Evolutionary conservation across 2,113 vertebrate species (phyloP).

Genomic region (Leptobrachium ailaonicum): DNA sequence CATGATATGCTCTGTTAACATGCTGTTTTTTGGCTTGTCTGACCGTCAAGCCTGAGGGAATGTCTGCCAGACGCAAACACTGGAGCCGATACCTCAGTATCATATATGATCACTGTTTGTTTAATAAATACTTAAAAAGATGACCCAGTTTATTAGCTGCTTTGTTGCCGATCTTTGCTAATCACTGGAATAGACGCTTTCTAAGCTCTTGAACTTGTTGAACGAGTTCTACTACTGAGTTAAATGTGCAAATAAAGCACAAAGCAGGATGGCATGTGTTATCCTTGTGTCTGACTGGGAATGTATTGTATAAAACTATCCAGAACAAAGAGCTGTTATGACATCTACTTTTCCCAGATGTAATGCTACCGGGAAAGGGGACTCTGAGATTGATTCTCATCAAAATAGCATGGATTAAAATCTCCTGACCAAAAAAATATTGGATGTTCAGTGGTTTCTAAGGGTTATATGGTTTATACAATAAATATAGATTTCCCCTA

Average conservation of each 20-base stretch:
- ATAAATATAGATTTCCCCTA: too few species aligned
- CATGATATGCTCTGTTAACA: slow-evolving; percentile 6
- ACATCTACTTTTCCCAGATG: neutral
- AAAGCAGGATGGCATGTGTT: neutral
- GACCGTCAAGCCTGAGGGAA: slow-evolving; percentile 34
- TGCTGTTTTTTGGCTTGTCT: slow-evolving; percentile 13
- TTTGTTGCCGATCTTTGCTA: neutral
- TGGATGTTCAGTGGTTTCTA: too few species aligned
- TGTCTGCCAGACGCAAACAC: slow-evolving; percentile 32
- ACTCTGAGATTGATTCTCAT: too few species aligned
- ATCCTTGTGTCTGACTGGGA: neutral
- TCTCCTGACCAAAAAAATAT: too few species aligned
- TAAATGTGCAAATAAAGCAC: neutral
- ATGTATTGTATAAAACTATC: neutral
- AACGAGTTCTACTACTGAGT: slow-evolving; percentile 6
- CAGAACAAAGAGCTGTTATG: neutral
- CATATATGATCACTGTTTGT: slow-evolving; percentile 22
- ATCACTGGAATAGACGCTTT: slow-evolving; percentile 4
- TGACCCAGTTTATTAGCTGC: slow-evolving; percentile 5
- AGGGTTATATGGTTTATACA: too few species aligned
- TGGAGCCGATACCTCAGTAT: slow-evolving; percentile 15
- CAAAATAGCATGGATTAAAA: too few species aligned
- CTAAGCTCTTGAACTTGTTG: neutral
- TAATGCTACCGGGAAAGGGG: too few species aligned
- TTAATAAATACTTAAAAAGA: slow-evolving; percentile 17